Base-by-base conservation (phyloP, 2,113 vertebrate species). In the Xenus cinereus region DNA sequence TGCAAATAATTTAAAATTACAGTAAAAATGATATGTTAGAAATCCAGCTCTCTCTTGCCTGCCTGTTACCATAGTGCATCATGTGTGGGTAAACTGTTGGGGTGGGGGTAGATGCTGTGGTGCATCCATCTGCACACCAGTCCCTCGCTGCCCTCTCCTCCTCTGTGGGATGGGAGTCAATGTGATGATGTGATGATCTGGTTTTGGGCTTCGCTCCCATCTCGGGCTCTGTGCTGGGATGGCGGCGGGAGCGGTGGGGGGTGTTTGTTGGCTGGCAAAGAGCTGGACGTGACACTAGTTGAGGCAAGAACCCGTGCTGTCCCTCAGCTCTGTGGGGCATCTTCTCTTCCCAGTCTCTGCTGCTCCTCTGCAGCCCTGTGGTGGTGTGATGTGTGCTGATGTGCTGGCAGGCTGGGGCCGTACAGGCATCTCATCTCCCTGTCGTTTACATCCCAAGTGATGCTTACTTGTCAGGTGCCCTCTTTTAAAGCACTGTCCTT, bases 11-110 rank as follows among this genome's bases (percentile, higher is more conserved):
- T 71, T 78, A 68, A 87, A 91, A 82, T 79, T n/a, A 33, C 26
- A 79, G 74, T 51, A 57, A 85, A 89, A 94, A 84, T 35, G 30
- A 89, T 39, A 39, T 75, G 57, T 91, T 84, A 17, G 51, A 73
- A 77, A 59, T 53, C 12, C 84, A 84, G 64, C 56, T 4, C 16
- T 79, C 28, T n/a, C 83, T 86, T 87, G 10, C 64, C 32, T 86
- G 53, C 62, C 72, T 73, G 63, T 64, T 86, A 17, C 35, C 60
- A 4, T 87, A 27, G 13, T 33, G 57, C 16, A 10, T 72, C 28
- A 37, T 9, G 23, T 1, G 2, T 32, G 43, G 75, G 22, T 63
- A 39, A 72, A 53, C 26, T 3, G 26, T 6, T 0, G 11, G 66
- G 37, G 53, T 50, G 46, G 69, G 48, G 41, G 24, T 14, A 81